phyloP scores from a whole-genome alignment of 2,888 invertebrate genomes.

The Polydrusus tereticollis region DNA sequence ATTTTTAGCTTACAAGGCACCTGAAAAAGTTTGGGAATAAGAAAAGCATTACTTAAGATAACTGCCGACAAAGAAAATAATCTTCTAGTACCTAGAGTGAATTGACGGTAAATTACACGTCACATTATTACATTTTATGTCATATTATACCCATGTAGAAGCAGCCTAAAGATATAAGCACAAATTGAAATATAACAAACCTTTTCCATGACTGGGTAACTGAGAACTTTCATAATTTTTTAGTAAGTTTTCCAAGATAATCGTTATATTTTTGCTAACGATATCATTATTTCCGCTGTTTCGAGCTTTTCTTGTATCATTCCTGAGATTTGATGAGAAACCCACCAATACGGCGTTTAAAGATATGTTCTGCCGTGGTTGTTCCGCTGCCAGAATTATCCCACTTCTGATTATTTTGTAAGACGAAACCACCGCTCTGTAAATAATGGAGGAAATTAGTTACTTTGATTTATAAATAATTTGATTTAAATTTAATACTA shows the following conservation, averaged over 20 bases:
- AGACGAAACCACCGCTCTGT: constrained; percentile 42
- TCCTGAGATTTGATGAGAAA: constrained; percentile 49
- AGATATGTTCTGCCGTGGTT: constrained; percentile 53
- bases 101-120: too few species aligned
- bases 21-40: too few species aligned
- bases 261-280: constrained; percentile 86
- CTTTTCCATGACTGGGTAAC: constrained; percentile 89
- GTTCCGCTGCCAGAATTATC: constrained; percentile 51
- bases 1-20: too few species aligned
- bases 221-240: constrained; percentile 93
- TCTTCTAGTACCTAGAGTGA: too few species aligned
- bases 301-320: constrained; percentile 46
- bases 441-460: constrained; percentile 36
- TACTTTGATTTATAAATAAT: constrained; percentile 3
- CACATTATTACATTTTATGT: too few species aligned
- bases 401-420: constrained; percentile 47
- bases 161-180: background rate
- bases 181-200: constrained; percentile 65
- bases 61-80: too few species aligned
- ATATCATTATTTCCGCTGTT: constrained; percentile 54
- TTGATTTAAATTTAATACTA: constrained; percentile 6
- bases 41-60: too few species aligned
- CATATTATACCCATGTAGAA: too few species aligned
- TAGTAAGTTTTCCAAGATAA: constrained; percentile 86
- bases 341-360: constrained; percentile 56